Evolutionary conservation across 92 coral and sea anemone genomes (phyloP).

Genomic region (Parazoanthus swiftii): DNA sequence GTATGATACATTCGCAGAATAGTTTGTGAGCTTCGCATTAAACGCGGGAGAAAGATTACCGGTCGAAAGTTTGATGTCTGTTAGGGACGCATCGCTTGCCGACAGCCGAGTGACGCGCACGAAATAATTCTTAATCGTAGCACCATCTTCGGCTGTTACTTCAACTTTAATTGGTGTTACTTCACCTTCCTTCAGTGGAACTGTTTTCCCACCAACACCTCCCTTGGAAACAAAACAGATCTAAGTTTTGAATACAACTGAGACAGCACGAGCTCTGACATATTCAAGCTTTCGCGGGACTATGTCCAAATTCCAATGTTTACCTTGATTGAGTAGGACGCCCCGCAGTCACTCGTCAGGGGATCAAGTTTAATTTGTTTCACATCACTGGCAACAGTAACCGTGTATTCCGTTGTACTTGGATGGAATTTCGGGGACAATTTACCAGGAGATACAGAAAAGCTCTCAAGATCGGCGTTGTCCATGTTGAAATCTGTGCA

Average conservation of each 20-base stretch:
- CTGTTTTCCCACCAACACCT: constrained; percentile 79
- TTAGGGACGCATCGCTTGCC: constrained; percentile 86
- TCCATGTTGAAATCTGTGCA: constrained; percentile 64
- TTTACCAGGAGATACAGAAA: constrained; percentile 88
- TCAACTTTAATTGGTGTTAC: constrained; percentile 79
- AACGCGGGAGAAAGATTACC: constrained; percentile 73
- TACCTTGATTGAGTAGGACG: constrained; percentile 88
- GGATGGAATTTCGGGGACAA: constrained; percentile 85
- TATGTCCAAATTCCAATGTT: constrained; percentile 20
- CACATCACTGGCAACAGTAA: constrained; percentile 88
- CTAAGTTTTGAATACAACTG: too few species aligned
- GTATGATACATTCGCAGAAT: constrained; percentile 63
- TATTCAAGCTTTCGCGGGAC: too few species aligned
- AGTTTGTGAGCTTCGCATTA: constrained; percentile 53
- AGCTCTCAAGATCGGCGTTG: constrained; percentile 86
- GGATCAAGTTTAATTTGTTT: constrained; percentile 89
- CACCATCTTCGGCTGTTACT: constrained; percentile 97
- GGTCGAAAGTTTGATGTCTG: constrained; percentile 67
- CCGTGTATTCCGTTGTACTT: constrained; percentile 79
- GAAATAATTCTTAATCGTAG: constrained; percentile 82
- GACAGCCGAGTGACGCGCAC: constrained; percentile 81
- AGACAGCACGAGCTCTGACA: too few species aligned
- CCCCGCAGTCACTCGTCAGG: constrained; percentile 92
- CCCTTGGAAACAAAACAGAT: constrained; percentile 58
- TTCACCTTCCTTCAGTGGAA: constrained; percentile 80